These are phyloP conservation scores for Sciurus vulgaris DNA, from an alignment of 2,797 vertebrate species.

Conservation along the genomic window DNA sequence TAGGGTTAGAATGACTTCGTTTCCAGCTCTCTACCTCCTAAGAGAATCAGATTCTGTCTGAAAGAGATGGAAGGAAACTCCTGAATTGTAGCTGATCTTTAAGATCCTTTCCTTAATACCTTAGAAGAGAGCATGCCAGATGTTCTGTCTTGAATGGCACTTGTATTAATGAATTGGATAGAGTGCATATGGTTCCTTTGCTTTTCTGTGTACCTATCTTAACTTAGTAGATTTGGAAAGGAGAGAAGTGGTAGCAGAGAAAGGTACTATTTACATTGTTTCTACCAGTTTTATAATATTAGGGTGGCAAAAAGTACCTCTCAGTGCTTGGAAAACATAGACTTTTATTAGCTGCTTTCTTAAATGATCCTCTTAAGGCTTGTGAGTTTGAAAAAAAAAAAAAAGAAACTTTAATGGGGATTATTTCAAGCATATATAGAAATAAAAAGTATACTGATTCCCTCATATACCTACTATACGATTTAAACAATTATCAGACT, in stretches of 20 bases:
- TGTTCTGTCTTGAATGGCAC: background rate
- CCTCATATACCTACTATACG: background rate
- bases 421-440: background rate
- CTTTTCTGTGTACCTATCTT: background rate
- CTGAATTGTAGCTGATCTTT: background rate
- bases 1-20: background rate
- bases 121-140: background rate
- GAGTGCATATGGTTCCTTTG: background rate
- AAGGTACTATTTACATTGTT: background rate
- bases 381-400: background rate
- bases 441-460: background rate
- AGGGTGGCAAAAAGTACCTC: background rate
- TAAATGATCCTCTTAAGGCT: background rate
- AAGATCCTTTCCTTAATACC: background rate
- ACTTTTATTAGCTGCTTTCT: slow-evolving; percentile 1
- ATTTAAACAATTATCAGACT: background rate
- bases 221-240: background rate
- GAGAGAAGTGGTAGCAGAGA: background rate
- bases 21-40: background rate
- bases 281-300: background rate
- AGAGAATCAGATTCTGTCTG: background rate
- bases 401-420: slow-evolving; percentile 7
- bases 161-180: background rate
- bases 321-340: slow-evolving; percentile 32
- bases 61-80: background rate